Evolutionary conservation across 2,888 invertebrate species (phyloP).

Genomic region (Schizotus pectinicornis): DNA sequence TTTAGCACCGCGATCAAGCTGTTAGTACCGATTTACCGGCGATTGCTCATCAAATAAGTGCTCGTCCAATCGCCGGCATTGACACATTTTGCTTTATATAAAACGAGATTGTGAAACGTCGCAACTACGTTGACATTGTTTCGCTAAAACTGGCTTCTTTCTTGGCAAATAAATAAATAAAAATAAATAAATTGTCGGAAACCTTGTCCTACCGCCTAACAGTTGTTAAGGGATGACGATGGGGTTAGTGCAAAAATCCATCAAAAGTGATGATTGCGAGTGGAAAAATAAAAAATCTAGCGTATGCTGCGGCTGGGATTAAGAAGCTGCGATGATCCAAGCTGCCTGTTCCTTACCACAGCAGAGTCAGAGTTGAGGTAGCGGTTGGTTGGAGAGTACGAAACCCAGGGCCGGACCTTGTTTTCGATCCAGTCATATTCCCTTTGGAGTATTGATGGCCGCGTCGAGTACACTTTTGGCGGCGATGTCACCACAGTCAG

Average conservation of each 20-base stretch:
- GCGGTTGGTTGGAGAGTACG: constrained; percentile 73
- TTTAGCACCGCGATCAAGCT: too few species aligned
- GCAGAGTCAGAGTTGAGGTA: constrained; percentile 79
- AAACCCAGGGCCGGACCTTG: constrained; percentile 66
- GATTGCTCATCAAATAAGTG: too few species aligned
- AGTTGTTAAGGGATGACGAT: neutral
- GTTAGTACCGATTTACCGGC: too few species aligned
- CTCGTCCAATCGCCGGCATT: too few species aligned
- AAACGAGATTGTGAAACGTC: too few species aligned
- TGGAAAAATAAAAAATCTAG: constrained; percentile 5
- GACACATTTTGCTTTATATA: too few species aligned
- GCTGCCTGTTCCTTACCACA: constrained; percentile 65
- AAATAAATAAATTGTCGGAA: too few species aligned
- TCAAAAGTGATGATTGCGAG: too few species aligned
- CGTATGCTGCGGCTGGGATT: constrained; percentile 1
- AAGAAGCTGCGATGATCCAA: constrained; percentile 11
- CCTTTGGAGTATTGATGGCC: constrained; percentile 70
- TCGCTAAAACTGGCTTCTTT: too few species aligned
- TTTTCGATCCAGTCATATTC: constrained; percentile 74
- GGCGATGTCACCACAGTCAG: constrained; percentile 67
- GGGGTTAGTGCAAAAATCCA: constrained; percentile 3
- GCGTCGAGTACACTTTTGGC: constrained; percentile 66
- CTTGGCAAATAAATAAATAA: too few species aligned
- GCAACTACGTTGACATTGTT: too few species aligned
- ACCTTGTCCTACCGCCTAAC: too few species aligned